Percentiles rank a stretch among this genome's conserved stretches.
phyloP scores from a whole-genome alignment of 2,888 invertebrate genomes.

The Mayetiola destructor region DNA sequence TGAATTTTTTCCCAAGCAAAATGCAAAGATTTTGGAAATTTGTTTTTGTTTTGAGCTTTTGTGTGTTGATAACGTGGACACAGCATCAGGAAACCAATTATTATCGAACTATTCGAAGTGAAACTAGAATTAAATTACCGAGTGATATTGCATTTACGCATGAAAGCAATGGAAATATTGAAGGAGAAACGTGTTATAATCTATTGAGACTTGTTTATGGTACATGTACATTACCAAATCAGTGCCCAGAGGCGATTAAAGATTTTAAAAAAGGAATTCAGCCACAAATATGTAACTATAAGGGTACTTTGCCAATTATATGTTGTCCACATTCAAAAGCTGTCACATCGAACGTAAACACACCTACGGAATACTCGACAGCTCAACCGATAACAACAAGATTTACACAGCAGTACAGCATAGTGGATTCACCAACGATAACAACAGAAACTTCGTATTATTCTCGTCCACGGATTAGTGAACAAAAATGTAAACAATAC shows the following conservation, averaged over 20 bases:
- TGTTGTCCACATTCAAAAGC: slow-evolving; percentile 15
- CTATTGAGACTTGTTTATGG: background rate
- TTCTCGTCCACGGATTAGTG: background rate
- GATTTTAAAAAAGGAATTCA: slow-evolving; percentile 11
- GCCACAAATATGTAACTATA: slow-evolving; percentile 14
- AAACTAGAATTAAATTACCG: background rate
- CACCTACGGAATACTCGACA: background rate
- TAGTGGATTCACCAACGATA: background rate
- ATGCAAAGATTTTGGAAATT: background rate
- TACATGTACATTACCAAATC: background rate
- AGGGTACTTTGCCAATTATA: slow-evolving; percentile 13
- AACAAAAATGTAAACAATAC: slow-evolving; percentile 15
- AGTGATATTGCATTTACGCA: slow-evolving; percentile 9
- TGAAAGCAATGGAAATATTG: slow-evolving; percentile 1
- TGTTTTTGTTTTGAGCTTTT: background rate
- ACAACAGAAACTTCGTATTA: background rate
- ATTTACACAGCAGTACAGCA: background rate
- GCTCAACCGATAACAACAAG: background rate
- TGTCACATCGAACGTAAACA: background rate
- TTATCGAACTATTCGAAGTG: background rate
- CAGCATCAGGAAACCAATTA: background rate
- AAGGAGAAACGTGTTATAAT: background rate
- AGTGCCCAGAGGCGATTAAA: slow-evolving; percentile 1
- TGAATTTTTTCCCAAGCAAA: background rate
- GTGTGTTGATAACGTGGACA: background rate